These are phyloP conservation scores for Pharmacophagus antenor DNA, from an alignment of 2,888 invertebrate genomes.

Conservation along the genomic window DNA sequence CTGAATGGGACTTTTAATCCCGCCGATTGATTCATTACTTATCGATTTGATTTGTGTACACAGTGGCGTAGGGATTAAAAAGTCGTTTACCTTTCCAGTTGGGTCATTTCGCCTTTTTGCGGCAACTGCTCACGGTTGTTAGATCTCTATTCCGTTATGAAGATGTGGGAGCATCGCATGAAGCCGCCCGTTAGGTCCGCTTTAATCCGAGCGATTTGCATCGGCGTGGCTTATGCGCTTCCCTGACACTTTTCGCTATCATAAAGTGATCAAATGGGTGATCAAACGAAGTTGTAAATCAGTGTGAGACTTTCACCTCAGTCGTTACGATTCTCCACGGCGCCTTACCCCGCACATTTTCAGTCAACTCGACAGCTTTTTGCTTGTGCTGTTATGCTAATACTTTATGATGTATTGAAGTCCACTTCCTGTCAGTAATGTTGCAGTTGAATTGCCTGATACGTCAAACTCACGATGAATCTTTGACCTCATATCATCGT, in stretches of 20 bases:
- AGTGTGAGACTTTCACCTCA: slow-evolving; percentile 64
- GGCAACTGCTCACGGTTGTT: slow-evolving; percentile 48
- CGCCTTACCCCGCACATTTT: slow-evolving; percentile 52
- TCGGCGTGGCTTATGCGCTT: slow-evolving; percentile 68
- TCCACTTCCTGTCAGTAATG: slow-evolving; percentile 47
- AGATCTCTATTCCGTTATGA: slow-evolving; percentile 63
- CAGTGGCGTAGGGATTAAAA: slow-evolving; percentile 46
- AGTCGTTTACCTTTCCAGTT: slow-evolving; percentile 58
- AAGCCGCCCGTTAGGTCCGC: slow-evolving; percentile 56
- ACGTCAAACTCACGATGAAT: slow-evolving; percentile 2
- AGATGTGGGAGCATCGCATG: slow-evolving; percentile 46
- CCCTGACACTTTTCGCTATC: slow-evolving; percentile 72
- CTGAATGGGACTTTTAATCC: slow-evolving; percentile 61
- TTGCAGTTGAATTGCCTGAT: slow-evolving; percentile 17
- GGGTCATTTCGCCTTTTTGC: slow-evolving; percentile 35
- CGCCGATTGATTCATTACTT: slow-evolving; percentile 47
- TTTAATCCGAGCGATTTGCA: slow-evolving; percentile 67
- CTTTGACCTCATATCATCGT: background rate
- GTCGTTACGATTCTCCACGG: slow-evolving; percentile 71
- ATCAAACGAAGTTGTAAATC: slow-evolving; percentile 70
- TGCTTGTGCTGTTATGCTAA: slow-evolving; percentile 61
- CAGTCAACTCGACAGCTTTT: slow-evolving; percentile 65
- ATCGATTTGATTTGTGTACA: slow-evolving; percentile 32
- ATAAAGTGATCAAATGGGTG: slow-evolving; percentile 79
- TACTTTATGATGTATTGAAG: slow-evolving; percentile 54